Evolutionary conservation across 2,797 vertebrate genomes (phyloP).

Genomic region (Tarsius wallacei): DNA sequence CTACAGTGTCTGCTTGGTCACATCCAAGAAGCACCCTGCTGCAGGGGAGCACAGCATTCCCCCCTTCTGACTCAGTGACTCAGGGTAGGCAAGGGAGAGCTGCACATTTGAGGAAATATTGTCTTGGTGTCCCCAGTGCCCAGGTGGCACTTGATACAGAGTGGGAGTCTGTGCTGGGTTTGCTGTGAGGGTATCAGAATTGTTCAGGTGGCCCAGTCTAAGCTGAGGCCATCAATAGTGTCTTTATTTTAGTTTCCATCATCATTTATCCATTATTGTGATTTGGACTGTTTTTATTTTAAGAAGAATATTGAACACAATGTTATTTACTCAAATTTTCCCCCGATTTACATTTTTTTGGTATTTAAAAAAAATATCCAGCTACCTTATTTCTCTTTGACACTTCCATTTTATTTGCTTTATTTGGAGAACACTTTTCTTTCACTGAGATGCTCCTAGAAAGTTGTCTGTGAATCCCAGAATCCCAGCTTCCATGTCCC

Average conservation of each 20-base stretch:
- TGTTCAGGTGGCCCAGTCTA: not conserved
- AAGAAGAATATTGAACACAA: conserved; percentile 4
- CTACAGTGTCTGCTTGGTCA: not conserved
- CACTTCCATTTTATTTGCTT: not conserved
- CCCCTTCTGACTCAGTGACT: not conserved
- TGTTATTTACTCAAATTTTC: conserved; percentile 23
- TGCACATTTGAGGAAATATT: not conserved
- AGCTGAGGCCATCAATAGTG: not conserved
- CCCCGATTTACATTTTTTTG: not conserved
- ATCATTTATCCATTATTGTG: not conserved
- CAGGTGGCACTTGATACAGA: not conserved
- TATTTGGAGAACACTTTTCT: conserved; percentile 19
- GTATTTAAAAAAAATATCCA: not conserved
- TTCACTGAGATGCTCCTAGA: not conserved
- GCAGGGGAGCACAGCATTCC: not conserved
- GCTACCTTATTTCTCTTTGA: not conserved
- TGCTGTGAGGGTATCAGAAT: not conserved
- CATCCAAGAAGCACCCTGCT: not conserved
- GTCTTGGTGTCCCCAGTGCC: not conserved
- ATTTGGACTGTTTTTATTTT: conserved; percentile 25
- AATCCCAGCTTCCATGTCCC: not conserved
- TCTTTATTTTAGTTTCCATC: not conserved
- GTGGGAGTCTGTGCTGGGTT: not conserved
- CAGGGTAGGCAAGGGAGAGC: not conserved
- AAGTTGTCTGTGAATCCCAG: not conserved